Percentiles rank a stretch among this genome's conserved stretches.
Evolutionary conservation across 2,888 invertebrate species (phyloP).

Genomic region (Dynastes tityus): DNA sequence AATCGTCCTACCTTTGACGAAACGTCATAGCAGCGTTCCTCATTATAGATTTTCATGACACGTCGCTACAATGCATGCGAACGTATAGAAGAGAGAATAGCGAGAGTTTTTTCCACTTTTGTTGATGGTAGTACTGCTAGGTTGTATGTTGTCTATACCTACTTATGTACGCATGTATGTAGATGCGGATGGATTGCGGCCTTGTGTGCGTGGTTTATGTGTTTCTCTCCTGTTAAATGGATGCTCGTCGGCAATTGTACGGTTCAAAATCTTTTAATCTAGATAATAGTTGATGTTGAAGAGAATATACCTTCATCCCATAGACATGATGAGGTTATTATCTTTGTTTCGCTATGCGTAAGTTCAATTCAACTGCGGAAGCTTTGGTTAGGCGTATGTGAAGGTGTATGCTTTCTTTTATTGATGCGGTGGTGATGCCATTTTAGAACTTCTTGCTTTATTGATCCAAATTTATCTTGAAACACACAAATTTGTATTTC

Average conservation of each 20-base stretch:
- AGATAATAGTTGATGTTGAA: slow-evolving; percentile 18
- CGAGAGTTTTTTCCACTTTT: slow-evolving; percentile 16
- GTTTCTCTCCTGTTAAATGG: slow-evolving; percentile 17
- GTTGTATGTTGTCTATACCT: neutral
- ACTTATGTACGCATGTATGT: neutral
- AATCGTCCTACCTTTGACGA: slow-evolving; percentile 21
- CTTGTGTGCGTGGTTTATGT: slow-evolving; percentile 3
- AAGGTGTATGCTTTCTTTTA: too few relatives aligned
- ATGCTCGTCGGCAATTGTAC: slow-evolving; percentile 25
- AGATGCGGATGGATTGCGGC: neutral
- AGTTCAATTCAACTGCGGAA: slow-evolving; percentile 14
- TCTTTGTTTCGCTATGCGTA: slow-evolving; percentile 8
- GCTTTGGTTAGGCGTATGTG: neutral
- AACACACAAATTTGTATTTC: too few relatives aligned
- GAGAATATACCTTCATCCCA: slow-evolving; percentile 11
- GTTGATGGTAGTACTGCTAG: slow-evolving; percentile 1
- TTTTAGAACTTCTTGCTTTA: too few relatives aligned
- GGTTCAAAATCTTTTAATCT: slow-evolving; percentile 32
- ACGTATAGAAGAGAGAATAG: neutral
- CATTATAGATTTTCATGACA: slow-evolving; percentile 41
- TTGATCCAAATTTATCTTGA: too few relatives aligned
- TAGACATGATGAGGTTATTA: slow-evolving; percentile 13
- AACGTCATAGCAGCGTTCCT: slow-evolving; percentile 34
- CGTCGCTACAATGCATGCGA: slow-evolving; percentile 33
- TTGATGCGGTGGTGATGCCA: too few relatives aligned